Percentiles rank a stretch among this genome's conserved stretches.
Evolutionary conservation across 2,888 invertebrate genomes (phyloP).

Genomic region (Spisula solida): DNA sequence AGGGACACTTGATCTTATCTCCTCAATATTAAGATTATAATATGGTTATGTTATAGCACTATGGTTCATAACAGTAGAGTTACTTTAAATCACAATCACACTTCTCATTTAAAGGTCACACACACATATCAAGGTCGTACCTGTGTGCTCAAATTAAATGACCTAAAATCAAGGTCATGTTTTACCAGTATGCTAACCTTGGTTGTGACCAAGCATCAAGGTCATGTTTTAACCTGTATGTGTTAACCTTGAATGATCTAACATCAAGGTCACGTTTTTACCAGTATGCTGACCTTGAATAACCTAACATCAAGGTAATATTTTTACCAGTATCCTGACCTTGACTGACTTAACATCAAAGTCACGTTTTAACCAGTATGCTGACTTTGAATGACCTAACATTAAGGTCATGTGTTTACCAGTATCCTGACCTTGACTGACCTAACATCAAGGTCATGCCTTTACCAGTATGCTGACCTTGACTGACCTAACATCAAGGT

Average conservation of each 20-base stretch:
- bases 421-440: constrained; percentile 29
- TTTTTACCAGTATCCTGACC: neutral
- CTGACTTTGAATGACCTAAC: constrained; percentile 34
- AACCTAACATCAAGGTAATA: neutral
- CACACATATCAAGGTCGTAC: neutral
- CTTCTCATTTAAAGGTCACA: neutral
- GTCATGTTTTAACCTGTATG: no score
- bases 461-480: no score
- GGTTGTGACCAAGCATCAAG: no score
- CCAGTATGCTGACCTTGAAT: constrained; percentile 21
- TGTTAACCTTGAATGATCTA: no score
- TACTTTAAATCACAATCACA: neutral
- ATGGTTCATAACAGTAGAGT: neutral
- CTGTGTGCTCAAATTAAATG: constrained; percentile 10
- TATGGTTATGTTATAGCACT: no score
- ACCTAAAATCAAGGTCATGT: neutral
- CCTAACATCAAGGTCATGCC: neutral
- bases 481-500: no score
- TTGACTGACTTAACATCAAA: constrained; percentile 22
- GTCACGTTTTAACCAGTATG: neutral
- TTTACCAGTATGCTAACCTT: no score
- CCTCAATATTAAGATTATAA: no score
- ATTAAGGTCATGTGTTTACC: neutral
- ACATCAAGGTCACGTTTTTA: neutral
- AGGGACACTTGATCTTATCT: neutral